A percentile compares a stretch with the other conserved stretches of the same genome.
phyloP scores from a whole-genome alignment of 2,797 vertebrate species.

The Enteromius fasciolatus region DNA sequence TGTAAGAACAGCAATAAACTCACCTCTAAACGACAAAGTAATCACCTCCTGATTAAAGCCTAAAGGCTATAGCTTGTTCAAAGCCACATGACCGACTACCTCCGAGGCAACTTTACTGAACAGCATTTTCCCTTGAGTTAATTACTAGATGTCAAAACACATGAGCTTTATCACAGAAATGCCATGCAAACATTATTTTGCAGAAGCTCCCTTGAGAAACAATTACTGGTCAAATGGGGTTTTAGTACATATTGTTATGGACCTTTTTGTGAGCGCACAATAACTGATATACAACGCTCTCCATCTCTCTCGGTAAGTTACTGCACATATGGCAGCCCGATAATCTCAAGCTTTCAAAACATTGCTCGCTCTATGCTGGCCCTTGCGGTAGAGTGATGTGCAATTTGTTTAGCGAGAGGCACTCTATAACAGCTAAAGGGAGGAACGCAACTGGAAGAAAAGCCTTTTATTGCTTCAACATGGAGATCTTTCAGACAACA shows the following conservation, averaged over 20 bases:
- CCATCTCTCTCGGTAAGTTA: neutral
- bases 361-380: neutral
- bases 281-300: conserved; percentile 12
- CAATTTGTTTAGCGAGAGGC: conserved; percentile 37
- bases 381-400: neutral
- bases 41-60: too few species aligned
- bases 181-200: neutral
- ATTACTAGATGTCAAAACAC: neutral
- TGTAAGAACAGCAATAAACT: neutral
- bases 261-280: conserved; percentile 1
- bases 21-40: neutral
- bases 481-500: conserved; percentile 30
- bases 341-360: conserved; percentile 40
- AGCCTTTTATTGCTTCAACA: conserved; percentile 36
- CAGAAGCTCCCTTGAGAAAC: conserved; percentile 8
- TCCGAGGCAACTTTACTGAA: neutral
- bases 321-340: neutral
- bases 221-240: conserved; percentile 14
- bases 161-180: neutral
- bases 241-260: conserved; percentile 8
- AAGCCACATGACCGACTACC: neutral
- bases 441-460: conserved; percentile 33
- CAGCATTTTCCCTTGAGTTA: neutral
- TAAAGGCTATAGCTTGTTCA: neutral
- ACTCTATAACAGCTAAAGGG: conserved; percentile 32